A percentile compares a stretch with the other conserved stretches of the same genome.
Evolutionary conservation across 1,140 invertebrate species (phyloP).

Genomic region (Eufriesea mexicana): DNA sequence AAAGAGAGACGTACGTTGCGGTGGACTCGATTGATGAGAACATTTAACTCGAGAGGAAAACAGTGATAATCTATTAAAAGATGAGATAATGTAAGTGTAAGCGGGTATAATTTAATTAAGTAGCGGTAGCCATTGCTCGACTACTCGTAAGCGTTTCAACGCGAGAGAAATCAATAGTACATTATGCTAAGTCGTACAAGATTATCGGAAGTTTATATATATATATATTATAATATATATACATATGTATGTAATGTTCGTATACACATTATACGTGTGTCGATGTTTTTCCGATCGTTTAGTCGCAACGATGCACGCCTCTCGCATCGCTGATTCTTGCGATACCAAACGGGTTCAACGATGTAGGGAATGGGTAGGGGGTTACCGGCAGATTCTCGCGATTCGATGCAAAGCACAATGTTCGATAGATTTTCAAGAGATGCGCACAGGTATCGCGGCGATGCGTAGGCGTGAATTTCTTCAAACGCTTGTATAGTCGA

Average conservation of each 20-base stretch:
- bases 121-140: conserved; percentile 13
- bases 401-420: neutral
- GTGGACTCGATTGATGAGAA: conserved; percentile 44
- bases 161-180: conserved; percentile 42
- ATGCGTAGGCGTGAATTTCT: neutral
- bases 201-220: conserved; percentile 49
- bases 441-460: neutral
- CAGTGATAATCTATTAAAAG: conserved; percentile 48
- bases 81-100: conserved; percentile 28
- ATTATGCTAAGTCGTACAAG: conserved; percentile 44
- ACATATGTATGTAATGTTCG: conserved; percentile 29
- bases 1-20: conserved; percentile 4
- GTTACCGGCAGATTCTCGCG: neutral
- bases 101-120: conserved; percentile 41
- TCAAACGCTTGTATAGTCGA: conserved; percentile 27
- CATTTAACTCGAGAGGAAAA: conserved; percentile 8
- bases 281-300: conserved; percentile 47
- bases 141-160: conserved; percentile 22
- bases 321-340: conserved; percentile 7
- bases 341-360: conserved; percentile 11
- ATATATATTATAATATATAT: conserved; percentile 1
- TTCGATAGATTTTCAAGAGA: neutral
- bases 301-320: conserved; percentile 30
- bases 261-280: conserved; percentile 36
- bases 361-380: no score